Percentiles rank a stretch among this genome's conserved stretches.
phyloP scores from a whole-genome alignment of 2,888 invertebrate species.

The Monopis laevigella region DNA sequence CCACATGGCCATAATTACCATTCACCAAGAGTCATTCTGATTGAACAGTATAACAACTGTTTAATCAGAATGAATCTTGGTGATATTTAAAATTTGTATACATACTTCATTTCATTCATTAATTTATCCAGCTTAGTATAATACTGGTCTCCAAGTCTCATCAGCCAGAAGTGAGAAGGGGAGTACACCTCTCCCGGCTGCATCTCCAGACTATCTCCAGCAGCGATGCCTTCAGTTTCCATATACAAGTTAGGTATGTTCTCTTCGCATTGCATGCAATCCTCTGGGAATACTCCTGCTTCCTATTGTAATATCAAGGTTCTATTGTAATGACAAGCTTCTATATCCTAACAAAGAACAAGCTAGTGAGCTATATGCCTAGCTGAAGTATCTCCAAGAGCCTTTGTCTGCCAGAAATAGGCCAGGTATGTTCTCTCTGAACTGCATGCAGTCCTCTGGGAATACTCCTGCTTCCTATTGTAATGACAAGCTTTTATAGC shows the following conservation, averaged over 20 bases:
- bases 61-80: too few species aligned
- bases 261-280: slow-evolving; percentile 48
- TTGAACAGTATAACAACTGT: too few species aligned
- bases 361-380: too few species aligned
- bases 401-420: slow-evolving; percentile 7
- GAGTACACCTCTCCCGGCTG: slow-evolving; percentile 64
- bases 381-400: too few species aligned
- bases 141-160: slow-evolving; percentile 37
- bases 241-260: slow-evolving; percentile 31
- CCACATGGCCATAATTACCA: too few species aligned
- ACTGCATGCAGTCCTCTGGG: slow-evolving; percentile 50
- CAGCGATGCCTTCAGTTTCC: not conserved
- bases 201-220: slow-evolving; percentile 35
- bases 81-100: not conserved
- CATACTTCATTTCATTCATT: slow-evolving; percentile 59
- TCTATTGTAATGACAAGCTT: too few species aligned
- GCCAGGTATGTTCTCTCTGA: slow-evolving; percentile 37
- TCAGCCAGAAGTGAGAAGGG: slow-evolving; percentile 67
- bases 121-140: slow-evolving; percentile 43
- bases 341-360: too few species aligned
- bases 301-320: too few species aligned
- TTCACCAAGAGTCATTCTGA: too few species aligned
- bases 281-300: slow-evolving; percentile 48
- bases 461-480: slow-evolving; percentile 54
- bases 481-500: too few species aligned